Conservation (phyloP, 2,113 vertebrate species). For the Limanda limanda region DNA sequence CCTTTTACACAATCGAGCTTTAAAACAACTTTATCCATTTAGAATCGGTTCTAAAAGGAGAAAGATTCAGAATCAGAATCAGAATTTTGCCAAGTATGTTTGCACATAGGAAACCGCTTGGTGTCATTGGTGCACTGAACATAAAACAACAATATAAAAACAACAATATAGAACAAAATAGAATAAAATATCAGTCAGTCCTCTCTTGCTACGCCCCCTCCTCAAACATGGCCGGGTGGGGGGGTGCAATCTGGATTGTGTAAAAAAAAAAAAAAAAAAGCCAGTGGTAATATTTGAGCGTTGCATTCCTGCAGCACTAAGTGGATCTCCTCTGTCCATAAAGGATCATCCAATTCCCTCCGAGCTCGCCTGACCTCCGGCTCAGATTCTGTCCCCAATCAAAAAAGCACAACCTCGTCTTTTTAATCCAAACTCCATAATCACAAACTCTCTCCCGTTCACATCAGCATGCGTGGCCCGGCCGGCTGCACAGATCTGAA, state of each 20-base stretch:
- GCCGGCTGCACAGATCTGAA: slow-evolving; percentile 10
- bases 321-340: slow-evolving; percentile 55
- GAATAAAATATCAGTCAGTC: too few species aligned
- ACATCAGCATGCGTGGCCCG: slow-evolving; percentile 36
- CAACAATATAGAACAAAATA: too few species aligned
- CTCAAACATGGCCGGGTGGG: neutral
- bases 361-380: slow-evolving; percentile 64
- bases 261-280: slow-evolving; percentile 1
- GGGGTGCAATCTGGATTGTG: neutral
- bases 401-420: slow-evolving; percentile 76
- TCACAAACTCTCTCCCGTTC: slow-evolving; percentile 61
- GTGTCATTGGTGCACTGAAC: too few species aligned
- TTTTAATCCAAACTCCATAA: slow-evolving; percentile 77
- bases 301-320: slow-evolving; percentile 38
- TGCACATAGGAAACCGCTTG: too few species aligned
- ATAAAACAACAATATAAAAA: too few species aligned
- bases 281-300: slow-evolving; percentile 8
- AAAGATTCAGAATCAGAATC: too few species aligned
- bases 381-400: slow-evolving; percentile 70
- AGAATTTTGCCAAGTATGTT: too few species aligned
- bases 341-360: slow-evolving; percentile 69
- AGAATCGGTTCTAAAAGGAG: too few species aligned
- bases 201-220: too few species aligned
- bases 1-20: too few species aligned
- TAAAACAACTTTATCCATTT: too few species aligned